A percentile compares a stretch with the other conserved stretches of the same genome.
phyloP scores from a whole-genome alignment of 1,140 invertebrate species.

The Thereuonema tuberculata region DNA sequence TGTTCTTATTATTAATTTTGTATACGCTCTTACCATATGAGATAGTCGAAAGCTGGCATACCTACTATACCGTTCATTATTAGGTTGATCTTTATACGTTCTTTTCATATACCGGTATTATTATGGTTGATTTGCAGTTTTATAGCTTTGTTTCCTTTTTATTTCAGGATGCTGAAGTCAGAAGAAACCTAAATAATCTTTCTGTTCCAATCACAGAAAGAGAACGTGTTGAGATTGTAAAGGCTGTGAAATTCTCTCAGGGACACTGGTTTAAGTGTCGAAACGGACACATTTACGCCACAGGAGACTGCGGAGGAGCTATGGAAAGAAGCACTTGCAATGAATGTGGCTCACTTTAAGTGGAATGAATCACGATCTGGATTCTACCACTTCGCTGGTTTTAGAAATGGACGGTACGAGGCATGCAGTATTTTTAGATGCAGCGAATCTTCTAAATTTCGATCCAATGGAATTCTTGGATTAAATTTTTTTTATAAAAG shows the following conservation, averaged over 20 bases:
- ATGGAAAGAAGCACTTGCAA: slow-evolving; percentile 43
- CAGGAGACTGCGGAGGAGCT: slow-evolving; percentile 55
- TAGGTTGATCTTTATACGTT: no score
- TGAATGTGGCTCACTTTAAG: slow-evolving; percentile 48
- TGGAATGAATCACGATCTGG: slow-evolving; percentile 41
- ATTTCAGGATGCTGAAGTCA: no score
- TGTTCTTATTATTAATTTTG: no score
- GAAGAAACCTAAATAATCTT: no score
- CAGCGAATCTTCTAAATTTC: slow-evolving; percentile 22
- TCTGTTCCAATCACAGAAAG: background rate
- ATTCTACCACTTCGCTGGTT: slow-evolving; percentile 38
- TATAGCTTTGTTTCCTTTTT: no score
- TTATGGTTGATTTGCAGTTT: no score
- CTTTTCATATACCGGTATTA: no score
- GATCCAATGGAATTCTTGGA: no score
- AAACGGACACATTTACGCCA: slow-evolving; percentile 55
- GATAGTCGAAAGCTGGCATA: no score
- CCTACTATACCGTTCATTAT: no score
- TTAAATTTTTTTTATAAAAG: no score
- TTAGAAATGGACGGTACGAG: slow-evolving; percentile 17
- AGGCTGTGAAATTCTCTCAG: slow-evolving; percentile 41
- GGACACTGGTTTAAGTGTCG: slow-evolving; percentile 62
- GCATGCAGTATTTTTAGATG: slow-evolving; percentile 27
- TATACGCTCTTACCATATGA: no score
- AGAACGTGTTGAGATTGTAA: slow-evolving; percentile 43